Percentiles rank a stretch among this genome's conserved stretches.
phyloP scores from a whole-genome alignment of 1,140 invertebrate species.

The Drosophila fuyamai region DNA sequence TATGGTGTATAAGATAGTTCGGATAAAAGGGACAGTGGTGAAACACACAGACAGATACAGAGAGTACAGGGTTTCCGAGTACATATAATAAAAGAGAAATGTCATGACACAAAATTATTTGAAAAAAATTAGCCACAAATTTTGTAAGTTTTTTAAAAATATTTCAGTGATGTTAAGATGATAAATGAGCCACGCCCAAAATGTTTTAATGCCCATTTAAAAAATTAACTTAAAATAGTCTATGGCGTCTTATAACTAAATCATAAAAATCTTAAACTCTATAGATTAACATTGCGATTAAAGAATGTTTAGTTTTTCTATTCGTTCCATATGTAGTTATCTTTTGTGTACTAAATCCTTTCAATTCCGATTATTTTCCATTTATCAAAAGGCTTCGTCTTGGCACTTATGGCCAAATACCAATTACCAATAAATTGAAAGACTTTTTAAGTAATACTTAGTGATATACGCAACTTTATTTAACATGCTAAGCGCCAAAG shows the following conservation, averaged over 20 bases:
- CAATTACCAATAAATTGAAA: conserved; percentile 53
- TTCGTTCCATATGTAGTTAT: no score
- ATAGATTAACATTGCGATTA: not conserved
- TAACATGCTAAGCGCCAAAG: conserved; percentile 54
- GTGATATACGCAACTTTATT: conserved; percentile 65
- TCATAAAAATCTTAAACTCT: not conserved
- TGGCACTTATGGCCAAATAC: conserved; percentile 18
- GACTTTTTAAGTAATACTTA: conserved; percentile 26
- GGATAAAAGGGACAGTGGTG: conserved; percentile 21
- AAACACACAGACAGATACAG: conserved; percentile 46
- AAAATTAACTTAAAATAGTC: conserved; percentile 16
- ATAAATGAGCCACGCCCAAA: conserved; percentile 33
- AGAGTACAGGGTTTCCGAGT: conserved; percentile 34
- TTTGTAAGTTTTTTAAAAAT: not conserved
- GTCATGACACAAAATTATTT: conserved; percentile 34
- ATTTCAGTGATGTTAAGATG: conserved; percentile 26
- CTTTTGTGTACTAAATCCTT: not conserved
- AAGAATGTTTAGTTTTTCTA: not conserved
- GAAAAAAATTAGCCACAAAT: conserved; percentile 26
- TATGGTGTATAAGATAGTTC: conserved; percentile 39
- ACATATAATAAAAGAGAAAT: conserved; percentile 53
- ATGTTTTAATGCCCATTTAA: conserved; percentile 35
- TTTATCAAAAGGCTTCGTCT: not conserved
- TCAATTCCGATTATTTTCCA: not conserved
- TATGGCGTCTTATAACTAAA: conserved; percentile 5